Evolutionary conservation across 2,113 vertebrate species (phyloP), one percentile per base, ranked within the genome.

Genomic region (Crotalus viridis): DNA sequence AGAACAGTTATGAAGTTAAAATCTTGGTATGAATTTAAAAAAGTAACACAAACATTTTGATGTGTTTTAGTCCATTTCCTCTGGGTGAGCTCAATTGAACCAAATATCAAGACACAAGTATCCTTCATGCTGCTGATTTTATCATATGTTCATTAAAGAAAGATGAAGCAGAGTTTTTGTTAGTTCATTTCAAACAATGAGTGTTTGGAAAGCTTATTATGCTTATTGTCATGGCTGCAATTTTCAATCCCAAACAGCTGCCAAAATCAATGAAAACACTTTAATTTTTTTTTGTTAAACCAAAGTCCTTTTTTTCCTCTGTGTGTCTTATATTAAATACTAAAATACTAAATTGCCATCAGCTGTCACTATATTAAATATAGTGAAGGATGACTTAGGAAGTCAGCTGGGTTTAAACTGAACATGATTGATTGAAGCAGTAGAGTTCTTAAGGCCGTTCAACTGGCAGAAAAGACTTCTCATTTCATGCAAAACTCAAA

Each of bases 211-310:
- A 19, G 91, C n/a, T 0, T 33, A 51, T 22, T 28, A 6, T 33
- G 33, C 4, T 54, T 94, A 21, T 57, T 94, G 39, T 94, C 26
- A 81, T 4, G 4, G n/a, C 21, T 93, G 22, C 88, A 48, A 2
- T 93, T 39, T 26, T 81, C 55, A 89, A 24, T 88, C 39, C 0
- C 5, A 93, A 92, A 92, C 4, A 88, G 28, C 54, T 94, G 33
- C 91, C 91, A 89, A 52, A 92, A 89, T 92, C n/a, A 89, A 92
- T 51, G 43, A 85, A 57, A 92, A 69, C 1, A 69, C 59, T 90
- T 87, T 46, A 4, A 90, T 74, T 52, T 24, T 90, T 90, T 57
- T 89, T 89, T 28, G 56, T 46, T 87, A 52, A 22, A 39, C 48
- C 13, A n/a, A 56, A 24, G 1, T 19, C 0, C 56, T 69, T 81